Evolutionary conservation across 2,888 invertebrate species (phyloP).

Genomic region (Deilephila porcellus): DNA sequence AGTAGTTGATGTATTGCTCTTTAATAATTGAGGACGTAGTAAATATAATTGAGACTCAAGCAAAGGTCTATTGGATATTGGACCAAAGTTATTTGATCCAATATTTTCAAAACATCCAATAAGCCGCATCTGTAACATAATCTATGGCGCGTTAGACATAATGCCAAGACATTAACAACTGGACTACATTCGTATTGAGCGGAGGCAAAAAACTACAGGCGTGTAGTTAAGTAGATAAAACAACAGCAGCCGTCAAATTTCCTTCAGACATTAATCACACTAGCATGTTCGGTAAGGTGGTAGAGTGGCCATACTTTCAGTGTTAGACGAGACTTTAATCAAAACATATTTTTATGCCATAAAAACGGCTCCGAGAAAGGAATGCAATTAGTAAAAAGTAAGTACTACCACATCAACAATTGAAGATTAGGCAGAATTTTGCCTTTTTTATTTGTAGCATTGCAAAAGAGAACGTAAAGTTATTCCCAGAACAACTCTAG

Average conservation of each 20-base stretch:
- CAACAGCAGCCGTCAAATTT: conserved; percentile 84
- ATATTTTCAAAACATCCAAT: background rate
- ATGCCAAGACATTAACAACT: conserved; percentile 74
- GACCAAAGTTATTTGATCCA: background rate
- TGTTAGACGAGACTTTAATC: conserved; percentile 33
- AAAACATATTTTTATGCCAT: background rate
- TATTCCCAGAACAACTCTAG: too few relatives aligned
- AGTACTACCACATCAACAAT: too few relatives aligned
- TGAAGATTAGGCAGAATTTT: too few relatives aligned
- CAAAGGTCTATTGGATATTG: too few relatives aligned
- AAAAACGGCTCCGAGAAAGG: too few relatives aligned
- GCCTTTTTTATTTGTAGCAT: too few relatives aligned
- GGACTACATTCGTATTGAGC: conserved; percentile 71
- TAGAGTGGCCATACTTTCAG: conserved; percentile 55
- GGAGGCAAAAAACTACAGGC: conserved; percentile 72
- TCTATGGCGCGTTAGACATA: conserved; percentile 10
- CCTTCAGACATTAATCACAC: conserved; percentile 82
- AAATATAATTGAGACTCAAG: too few relatives aligned
- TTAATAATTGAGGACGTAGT: too few relatives aligned
- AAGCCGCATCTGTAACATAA: background rate
- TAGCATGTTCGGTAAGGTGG: conserved; percentile 75
- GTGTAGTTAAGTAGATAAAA: conserved; percentile 84
- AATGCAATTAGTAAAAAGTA: too few relatives aligned
- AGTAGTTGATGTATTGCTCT: too few relatives aligned
- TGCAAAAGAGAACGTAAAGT: too few relatives aligned